phyloP scores from a whole-genome alignment of 2,797 vertebrate species.

The Alca torda region DNA sequence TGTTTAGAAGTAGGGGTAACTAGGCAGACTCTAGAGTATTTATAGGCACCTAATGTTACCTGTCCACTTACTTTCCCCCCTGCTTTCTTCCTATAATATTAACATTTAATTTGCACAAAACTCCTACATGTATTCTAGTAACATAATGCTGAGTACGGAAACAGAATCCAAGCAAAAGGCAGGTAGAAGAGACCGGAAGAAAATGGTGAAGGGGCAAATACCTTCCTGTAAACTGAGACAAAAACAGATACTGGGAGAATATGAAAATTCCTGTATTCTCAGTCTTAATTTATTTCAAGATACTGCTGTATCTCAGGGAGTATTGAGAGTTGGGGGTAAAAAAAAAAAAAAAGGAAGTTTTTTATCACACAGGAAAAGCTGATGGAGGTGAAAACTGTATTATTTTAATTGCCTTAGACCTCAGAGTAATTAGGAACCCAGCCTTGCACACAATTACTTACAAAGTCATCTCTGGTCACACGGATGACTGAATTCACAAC shows the following conservation, averaged over 20 bases:
- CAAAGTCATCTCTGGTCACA: neutral
- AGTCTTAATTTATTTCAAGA: neutral
- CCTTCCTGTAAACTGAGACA: neutral
- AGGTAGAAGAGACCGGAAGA: neutral
- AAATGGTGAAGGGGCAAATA: neutral
- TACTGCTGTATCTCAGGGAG: neutral
- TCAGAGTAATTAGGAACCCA: neutral
- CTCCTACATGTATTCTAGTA: neutral
- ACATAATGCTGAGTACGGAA: neutral
- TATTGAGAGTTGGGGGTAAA: neutral
- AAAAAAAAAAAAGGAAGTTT: neutral
- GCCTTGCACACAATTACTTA: neutral
- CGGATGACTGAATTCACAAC: neutral
- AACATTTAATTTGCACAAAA: neutral
- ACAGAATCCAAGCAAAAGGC: neutral
- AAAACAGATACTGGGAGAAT: neutral
- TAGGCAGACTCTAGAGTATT: neutral
- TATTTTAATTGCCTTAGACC: neutral
- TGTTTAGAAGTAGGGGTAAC: neutral
- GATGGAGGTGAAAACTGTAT: neutral
- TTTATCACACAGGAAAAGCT: neutral
- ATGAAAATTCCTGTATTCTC: neutral
- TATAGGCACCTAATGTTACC: neutral
- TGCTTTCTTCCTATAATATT: neutral
- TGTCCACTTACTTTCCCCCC: neutral